Base-by-base conservation (phyloP, 1,140 invertebrate species). In the Macrobrachium rosenbergii region DNA sequence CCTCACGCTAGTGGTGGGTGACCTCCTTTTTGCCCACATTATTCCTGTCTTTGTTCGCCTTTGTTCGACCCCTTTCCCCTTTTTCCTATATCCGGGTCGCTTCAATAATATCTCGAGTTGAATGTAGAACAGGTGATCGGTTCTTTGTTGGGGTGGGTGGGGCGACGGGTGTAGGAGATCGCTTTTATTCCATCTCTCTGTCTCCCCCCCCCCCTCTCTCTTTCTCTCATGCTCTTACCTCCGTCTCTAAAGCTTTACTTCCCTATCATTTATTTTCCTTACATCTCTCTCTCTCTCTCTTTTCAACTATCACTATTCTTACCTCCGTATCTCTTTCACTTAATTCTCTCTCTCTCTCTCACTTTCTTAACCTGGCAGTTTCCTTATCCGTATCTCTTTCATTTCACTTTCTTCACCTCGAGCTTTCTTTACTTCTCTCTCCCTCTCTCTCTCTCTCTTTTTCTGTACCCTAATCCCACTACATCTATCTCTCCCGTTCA, bases 281-380 rank as follows among this genome's bases (percentile, higher is more conserved):
- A 37, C 28, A 37, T 37, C 28, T 37, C 28, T 37, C 28, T 37
- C 28, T 37, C 3, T 37, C 28, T 37, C 28, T 37, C 28, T 37
- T 37, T 37, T 37, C 28, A 37, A 37, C 28, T 37, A 37, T 77
- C 75, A 12, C 75, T 77, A 21, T 37, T 43, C n/a, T 63, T 63
- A 17, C n/a, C 5, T 17, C 2, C n/a, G 16, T 2, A 17, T n/a
- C 62, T 63, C 2, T 63, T 63, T n/a, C 62, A 17, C 62, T n/a
- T n/a, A n/a, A n/a, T n/a, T 63, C n/a, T n/a, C 62, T 63, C 62
- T 63, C 62, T n/a, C 62, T 63, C 62, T 63, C 62, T n/a, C 62
- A 37, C 28, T 37, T 37, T 37, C 28, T 37, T 3, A 37, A 37
- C 28, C 2, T 37, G 28, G 28, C 28, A 37, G 2, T 73, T 19